Conservation (phyloP, 2,113 vertebrate species). For the Cephalophus harveyi region DNA sequence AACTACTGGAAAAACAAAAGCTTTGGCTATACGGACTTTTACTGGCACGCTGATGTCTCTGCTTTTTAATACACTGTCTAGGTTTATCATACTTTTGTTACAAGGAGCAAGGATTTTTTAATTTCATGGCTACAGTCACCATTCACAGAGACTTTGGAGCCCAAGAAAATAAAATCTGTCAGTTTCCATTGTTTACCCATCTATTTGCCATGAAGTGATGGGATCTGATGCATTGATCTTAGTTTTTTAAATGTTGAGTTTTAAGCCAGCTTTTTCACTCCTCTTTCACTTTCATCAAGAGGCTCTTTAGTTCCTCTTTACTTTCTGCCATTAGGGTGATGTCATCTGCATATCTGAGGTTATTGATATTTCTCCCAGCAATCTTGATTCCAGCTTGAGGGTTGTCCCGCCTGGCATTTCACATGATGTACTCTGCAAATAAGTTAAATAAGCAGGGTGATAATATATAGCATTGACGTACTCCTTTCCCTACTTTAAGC, state of each 20-base stretch:
- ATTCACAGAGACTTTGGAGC: not conserved
- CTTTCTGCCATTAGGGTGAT: not conserved
- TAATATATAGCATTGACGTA: not conserved
- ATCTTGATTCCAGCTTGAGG: not conserved
- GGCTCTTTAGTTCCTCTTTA: not conserved
- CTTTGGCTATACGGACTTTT: fast-evolving
- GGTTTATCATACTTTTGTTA: not conserved
- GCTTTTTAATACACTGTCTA: not conserved
- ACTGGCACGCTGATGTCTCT: not conserved
- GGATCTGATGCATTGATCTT: not conserved
- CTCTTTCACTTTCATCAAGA: not conserved
- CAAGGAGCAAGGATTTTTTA: not conserved
- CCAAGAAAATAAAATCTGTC: not conserved
- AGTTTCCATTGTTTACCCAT: not conserved
- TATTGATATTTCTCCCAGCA: not conserved
- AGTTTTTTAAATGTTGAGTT: not conserved
- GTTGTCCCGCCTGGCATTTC: not conserved
- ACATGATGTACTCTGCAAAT: not conserved
- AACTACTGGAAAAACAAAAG: not conserved
- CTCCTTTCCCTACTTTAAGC: not conserved
- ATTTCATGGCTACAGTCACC: not conserved
- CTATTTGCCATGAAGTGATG: not conserved
- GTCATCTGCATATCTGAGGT: not conserved
- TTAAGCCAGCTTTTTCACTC: not conserved
- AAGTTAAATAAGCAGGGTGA: not conserved